Base-by-base conservation (phyloP, 2,888 invertebrate species). In the Drosophila tanythrix region DNA sequence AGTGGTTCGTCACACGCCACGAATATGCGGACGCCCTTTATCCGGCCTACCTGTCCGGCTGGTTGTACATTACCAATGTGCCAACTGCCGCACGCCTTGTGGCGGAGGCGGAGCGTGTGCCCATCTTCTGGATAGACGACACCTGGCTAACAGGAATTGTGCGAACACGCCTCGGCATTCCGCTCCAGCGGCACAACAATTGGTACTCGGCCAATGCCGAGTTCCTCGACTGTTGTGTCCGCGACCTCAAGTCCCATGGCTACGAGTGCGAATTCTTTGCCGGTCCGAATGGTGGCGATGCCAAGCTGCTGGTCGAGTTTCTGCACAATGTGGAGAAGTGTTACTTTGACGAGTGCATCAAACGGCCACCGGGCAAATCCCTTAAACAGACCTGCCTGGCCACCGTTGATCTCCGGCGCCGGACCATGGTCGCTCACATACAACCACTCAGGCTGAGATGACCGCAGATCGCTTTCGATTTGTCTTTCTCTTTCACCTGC, bases 51-150 rank as follows among this genome's bases (percentile, higher is more conserved):
- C 93, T 97, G 11, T 97, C 97, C 7, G 97, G 97, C 1, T 97
- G 97, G 97, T 94, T 97, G 83, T 98, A 98, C 81, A 93, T 97
- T 2, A 96, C 96, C 3, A 96, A 96, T 65, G 94, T 95, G 0
- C 93, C 94, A 74, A 94, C 95, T 2, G 96, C 96, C 0, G 89
- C 91, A 25, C 93, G 93, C 27, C 90, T 98, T 58, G 93, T 95
- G 29, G 90, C 94, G 4, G 93, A 94, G 78, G 94, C 95, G 1
- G 90, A 93, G 36, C 91, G 93, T 40, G 93, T 95, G n/a, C 93
- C 94, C 25, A 96, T 96, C 84, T 98, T 98, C 93, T 98, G 98
- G 98, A 97, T 98, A 70, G 98, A 98, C 90, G 98, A 98, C 91
- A 96, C 97, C 52, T 96, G 96, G 91, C 93, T 98, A 0, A 98